Conservation (phyloP, 2,797 vertebrate genomes). For the Cheirogaleus major region DNA sequence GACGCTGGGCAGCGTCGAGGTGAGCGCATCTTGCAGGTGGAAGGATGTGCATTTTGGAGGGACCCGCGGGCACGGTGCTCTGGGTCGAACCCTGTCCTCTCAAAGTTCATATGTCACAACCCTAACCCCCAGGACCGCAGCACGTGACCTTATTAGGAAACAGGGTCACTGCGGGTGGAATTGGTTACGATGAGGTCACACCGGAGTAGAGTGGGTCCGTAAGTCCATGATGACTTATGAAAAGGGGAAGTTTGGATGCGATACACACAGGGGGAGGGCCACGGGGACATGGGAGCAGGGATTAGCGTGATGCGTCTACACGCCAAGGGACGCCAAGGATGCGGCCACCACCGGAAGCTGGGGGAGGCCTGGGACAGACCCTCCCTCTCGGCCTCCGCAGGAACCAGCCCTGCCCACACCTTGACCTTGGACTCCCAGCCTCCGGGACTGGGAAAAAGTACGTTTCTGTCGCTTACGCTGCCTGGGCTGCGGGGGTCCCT, state of each 20-base stretch:
- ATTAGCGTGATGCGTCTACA: neutral
- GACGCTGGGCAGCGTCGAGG: neutral
- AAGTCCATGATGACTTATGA: neutral
- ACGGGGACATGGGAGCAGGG: neutral
- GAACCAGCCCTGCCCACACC: neutral
- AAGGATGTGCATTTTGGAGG: neutral
- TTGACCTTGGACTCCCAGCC: neutral
- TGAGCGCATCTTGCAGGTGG: neutral
- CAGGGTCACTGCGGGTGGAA: neutral
- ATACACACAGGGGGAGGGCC: neutral
- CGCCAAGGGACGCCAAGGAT: accelerated
- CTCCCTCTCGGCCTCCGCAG: no score
- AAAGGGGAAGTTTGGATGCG: neutral
- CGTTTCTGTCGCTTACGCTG: neutral
- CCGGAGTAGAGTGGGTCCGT: neutral
- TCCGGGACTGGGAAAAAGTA: neutral
- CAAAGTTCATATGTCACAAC: neutral
- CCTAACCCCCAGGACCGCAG: no score
- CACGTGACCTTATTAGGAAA: neutral
- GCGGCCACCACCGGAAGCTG: neutral
- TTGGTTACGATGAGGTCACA: neutral
- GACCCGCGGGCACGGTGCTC: neutral
- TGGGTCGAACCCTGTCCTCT: neutral
- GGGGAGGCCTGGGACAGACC: neutral
- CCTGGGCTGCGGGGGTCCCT: neutral